Conservation (phyloP, 2,113 vertebrate species). For the Entelurus aequoreus region DNA sequence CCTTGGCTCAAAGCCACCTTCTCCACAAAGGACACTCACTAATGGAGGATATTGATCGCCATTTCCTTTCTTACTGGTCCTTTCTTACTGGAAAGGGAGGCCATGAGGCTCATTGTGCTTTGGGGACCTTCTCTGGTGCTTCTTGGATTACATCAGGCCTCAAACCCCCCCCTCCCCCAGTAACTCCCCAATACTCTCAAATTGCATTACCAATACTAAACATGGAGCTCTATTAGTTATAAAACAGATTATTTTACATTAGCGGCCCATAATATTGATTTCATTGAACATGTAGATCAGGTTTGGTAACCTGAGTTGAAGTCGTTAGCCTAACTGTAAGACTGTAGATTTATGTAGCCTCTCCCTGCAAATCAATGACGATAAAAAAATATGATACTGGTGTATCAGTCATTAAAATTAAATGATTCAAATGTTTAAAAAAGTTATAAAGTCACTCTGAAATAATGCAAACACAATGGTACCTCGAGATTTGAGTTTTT, state of each 20-base stretch:
- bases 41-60: constrained; percentile 72
- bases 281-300: neutral
- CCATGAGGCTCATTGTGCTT: constrained; percentile 61
- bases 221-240: constrained; percentile 28
- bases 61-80: constrained; percentile 60
- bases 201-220: constrained; percentile 23
- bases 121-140: constrained; percentile 44
- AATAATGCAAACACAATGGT: no score
- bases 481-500: no score
- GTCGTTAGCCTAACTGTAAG: neutral
- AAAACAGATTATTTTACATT: neutral
- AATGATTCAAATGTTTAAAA: no score
- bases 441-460: no score
- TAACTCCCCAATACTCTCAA: constrained; percentile 11
- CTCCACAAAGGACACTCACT: constrained; percentile 38
- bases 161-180: neutral
- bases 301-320: neutral
- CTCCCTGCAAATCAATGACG: neutral
- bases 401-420: no score
- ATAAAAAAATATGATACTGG: neutral
- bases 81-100: constrained; percentile 59
- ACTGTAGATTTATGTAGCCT: neutral
- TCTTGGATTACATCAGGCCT: constrained; percentile 57
- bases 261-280: neutral
- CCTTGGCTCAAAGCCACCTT: constrained; percentile 40